Evolutionary conservation across 2,797 vertebrate species (phyloP).

Genomic region (Esox lucius): DNA sequence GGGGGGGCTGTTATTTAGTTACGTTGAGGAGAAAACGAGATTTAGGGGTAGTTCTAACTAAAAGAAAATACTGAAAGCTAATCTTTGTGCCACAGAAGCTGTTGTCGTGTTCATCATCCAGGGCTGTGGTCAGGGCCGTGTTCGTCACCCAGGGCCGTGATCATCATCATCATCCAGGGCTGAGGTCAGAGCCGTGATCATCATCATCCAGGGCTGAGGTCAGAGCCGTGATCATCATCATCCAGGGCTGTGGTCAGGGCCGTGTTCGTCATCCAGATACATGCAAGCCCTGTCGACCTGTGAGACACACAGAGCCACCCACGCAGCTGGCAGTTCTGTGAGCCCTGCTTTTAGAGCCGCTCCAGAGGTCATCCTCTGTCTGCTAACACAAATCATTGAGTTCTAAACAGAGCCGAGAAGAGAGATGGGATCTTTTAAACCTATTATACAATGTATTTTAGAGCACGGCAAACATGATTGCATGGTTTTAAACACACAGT

Average conservation of each 20-base stretch:
- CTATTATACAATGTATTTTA: conserved; percentile 32
- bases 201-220: no score
- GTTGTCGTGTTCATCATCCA: no score
- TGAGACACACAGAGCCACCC: conserved; percentile 55
- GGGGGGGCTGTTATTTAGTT: conserved; percentile 3
- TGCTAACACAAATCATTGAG: conserved; percentile 30
- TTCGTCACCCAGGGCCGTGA: no score
- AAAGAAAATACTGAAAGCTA: conserved; percentile 35
- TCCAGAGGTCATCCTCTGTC: conserved; percentile 8
- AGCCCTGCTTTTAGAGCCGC: conserved; percentile 20
- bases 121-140: no score
- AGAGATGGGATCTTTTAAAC: conserved; percentile 32
- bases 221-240: no score
- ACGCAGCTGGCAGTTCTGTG: conserved; percentile 27
- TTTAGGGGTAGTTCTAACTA: conserved; percentile 22
- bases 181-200: no score
- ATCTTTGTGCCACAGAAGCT: conserved; percentile 26
- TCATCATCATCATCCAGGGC: no score
- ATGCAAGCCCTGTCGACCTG: conserved; percentile 16
- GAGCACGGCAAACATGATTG: conserved; percentile 16
- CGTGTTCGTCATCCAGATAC: not conserved
- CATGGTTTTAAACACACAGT: conserved; percentile 3
- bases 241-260: no score
- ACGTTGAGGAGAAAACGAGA: conserved; percentile 11
- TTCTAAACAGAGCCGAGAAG: conserved; percentile 46